Evolutionary conservation across 2,797 vertebrate species (phyloP).

Genomic region (Halcyon leucocephala): DNA sequence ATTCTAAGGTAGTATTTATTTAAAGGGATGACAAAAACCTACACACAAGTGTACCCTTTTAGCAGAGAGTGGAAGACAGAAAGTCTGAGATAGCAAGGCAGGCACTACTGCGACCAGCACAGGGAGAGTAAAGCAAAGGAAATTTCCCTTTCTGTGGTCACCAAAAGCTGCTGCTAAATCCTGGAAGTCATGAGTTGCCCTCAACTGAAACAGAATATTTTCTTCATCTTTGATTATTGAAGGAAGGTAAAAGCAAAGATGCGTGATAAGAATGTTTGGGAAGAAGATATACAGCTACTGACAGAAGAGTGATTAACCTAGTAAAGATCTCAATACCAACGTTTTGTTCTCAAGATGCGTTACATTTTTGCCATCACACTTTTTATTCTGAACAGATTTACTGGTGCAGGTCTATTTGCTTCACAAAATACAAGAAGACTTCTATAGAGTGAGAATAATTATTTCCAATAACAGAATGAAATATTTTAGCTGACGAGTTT

Average conservation of each 20-base stretch:
- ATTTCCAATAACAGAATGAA: constrained; percentile 60
- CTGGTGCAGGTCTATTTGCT: neutral
- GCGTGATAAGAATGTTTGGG: neutral
- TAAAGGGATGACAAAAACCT: neutral
- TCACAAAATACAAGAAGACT: neutral
- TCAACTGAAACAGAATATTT: neutral
- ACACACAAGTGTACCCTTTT: neutral
- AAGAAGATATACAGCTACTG: neutral
- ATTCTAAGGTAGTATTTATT: neutral
- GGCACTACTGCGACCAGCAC: neutral
- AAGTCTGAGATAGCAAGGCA: neutral
- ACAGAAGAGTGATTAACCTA: constrained; percentile 17
- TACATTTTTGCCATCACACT: neutral
- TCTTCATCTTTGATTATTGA: neutral
- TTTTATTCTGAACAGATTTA: neutral
- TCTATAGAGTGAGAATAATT: constrained; percentile 27
- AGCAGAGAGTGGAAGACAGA: neutral
- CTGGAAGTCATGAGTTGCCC: neutral
- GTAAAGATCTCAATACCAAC: neutral
- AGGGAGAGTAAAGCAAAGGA: neutral
- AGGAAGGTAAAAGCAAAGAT: neutral
- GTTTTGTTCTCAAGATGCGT: neutral
- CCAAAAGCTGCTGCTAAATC: neutral
- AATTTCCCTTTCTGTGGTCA: neutral
- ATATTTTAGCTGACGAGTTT: constrained; percentile 43